A percentile compares a stretch with the other conserved stretches of the same genome.
These are phyloP conservation scores for Macaria notata DNA, from an alignment of 2,888 invertebrate species.

Conservation along the genomic window DNA sequence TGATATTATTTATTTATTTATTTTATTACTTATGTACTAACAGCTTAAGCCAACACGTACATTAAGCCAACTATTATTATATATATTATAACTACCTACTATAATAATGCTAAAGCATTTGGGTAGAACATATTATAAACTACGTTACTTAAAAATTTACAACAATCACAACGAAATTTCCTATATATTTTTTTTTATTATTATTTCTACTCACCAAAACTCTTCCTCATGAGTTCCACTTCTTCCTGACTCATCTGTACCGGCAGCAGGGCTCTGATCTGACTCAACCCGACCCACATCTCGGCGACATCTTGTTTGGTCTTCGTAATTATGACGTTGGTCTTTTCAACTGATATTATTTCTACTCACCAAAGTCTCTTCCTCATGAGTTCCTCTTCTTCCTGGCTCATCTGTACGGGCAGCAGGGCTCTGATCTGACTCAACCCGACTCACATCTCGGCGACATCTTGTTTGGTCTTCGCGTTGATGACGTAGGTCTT, in stretches of 20 bases:
- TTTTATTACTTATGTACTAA: too few relatives aligned
- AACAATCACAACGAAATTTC: too few relatives aligned
- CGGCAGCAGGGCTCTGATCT: slow-evolving; percentile 96
- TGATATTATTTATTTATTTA: too few relatives aligned
- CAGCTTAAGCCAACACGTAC: too few relatives aligned
- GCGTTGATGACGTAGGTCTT: slow-evolving; percentile 99
- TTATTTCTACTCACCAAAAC: too few relatives aligned
- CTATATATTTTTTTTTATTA: too few relatives aligned
- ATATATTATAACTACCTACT: too few relatives aligned
- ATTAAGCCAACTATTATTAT: too few relatives aligned
- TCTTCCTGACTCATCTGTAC: slow-evolving; percentile 99
- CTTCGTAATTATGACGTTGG: slow-evolving; percentile 97
- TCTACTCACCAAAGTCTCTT: slow-evolving; percentile 96
- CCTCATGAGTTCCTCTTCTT: slow-evolving; percentile 98
- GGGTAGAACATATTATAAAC: too few relatives aligned
- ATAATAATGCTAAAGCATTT: too few relatives aligned
- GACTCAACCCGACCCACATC: slow-evolving; percentile 98
- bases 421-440: slow-evolving; percentile 97
- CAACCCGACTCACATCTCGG: slow-evolving; percentile 97
- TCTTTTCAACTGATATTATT: too few relatives aligned
- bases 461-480: slow-evolving; percentile 95
- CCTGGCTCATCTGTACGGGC: slow-evolving; percentile 99
- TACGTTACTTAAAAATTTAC: too few relatives aligned
- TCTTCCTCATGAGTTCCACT: slow-evolving; percentile 97
- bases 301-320: slow-evolving; percentile 95